Conservation (phyloP, 2,797 vertebrate species). For the Syngnathus rostellatus region DNA sequence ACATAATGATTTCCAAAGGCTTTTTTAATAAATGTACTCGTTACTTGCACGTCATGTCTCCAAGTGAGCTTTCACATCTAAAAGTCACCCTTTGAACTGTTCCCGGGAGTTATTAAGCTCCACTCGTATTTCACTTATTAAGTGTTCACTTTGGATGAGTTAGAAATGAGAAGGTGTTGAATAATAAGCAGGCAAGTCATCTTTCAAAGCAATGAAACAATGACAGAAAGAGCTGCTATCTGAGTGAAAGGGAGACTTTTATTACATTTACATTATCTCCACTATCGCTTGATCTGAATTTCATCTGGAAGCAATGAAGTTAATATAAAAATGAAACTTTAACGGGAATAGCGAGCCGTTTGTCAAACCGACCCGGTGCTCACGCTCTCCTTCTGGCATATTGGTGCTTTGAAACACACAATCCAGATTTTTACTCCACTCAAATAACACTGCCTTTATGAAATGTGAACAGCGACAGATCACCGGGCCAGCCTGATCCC, state of each 20-base stretch:
- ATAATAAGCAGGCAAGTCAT: conserved; percentile 1
- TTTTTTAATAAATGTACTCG: not conserved
- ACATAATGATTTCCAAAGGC: conserved; percentile 7
- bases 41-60: conserved; percentile 1
- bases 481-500: conserved; percentile 58
- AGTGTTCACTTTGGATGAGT: not conserved
- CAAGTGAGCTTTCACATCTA: not conserved
- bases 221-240: not conserved
- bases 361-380: conserved; percentile 11
- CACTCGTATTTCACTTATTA: conserved; percentile 1
- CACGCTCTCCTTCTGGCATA: conserved; percentile 25
- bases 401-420: conserved; percentile 52
- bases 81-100: not conserved
- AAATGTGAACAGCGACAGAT: conserved; percentile 71
- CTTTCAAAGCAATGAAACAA: conserved; percentile 3
- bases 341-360: not conserved
- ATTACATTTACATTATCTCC: not conserved
- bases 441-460: conserved; percentile 67
- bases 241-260: not conserved
- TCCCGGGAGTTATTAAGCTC: not conserved
- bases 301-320: conserved; percentile 65
- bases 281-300: conserved; percentile 8
- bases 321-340: conserved; percentile 54
- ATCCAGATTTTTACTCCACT: conserved; percentile 50
- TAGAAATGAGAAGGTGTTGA: not conserved